A percentile compares a stretch with the other conserved stretches of the same genome.
phyloP scores from a whole-genome alignment of 2,888 invertebrate genomes.

The Mongoloraphidia duomilia region DNA sequence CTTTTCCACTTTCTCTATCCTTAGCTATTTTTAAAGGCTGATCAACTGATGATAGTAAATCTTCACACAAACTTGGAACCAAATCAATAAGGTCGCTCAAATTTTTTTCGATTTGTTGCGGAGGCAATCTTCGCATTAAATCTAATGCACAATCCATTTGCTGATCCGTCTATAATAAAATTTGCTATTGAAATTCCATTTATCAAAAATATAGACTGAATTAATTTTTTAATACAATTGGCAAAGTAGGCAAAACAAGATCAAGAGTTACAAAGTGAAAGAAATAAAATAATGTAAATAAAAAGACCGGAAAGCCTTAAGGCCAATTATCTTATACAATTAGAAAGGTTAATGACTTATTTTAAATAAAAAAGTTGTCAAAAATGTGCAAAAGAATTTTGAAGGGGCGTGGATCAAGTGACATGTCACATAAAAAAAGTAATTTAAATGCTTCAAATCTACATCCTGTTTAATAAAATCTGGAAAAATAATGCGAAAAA shows the following conservation, averaged over 20 bases:
- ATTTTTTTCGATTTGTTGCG: slow-evolving; percentile 98
- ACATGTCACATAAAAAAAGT: neutral
- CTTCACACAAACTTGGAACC: slow-evolving; percentile 91
- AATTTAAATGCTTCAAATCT: neutral
- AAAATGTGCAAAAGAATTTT: neutral
- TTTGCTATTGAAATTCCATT: slow-evolving; percentile 1
- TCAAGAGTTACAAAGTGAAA: neutral
- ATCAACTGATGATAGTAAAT: slow-evolving; percentile 91
- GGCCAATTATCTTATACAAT: neutral
- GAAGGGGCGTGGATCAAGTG: slow-evolving; percentile 2
- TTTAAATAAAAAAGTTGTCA: neutral
- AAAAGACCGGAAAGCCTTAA: neutral
- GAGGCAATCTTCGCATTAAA: slow-evolving; percentile 95
- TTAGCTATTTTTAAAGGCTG: slow-evolving; percentile 95
- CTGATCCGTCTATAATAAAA: slow-evolving; percentile 63
- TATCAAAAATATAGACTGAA: neutral
- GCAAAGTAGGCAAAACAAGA: neutral
- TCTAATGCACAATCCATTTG: slow-evolving; percentile 98
- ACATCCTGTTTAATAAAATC: no score
- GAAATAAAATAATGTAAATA: neutral
- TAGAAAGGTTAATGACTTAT: neutral
- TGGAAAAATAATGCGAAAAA: neutral
- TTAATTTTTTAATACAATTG: neutral
- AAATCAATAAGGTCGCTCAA: slow-evolving; percentile 94
- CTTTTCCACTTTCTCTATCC: slow-evolving; percentile 89